These are phyloP conservation scores for Drosophila ambigua DNA, from an alignment of 1,140 invertebrate genomes.

Conservation along the genomic window DNA sequence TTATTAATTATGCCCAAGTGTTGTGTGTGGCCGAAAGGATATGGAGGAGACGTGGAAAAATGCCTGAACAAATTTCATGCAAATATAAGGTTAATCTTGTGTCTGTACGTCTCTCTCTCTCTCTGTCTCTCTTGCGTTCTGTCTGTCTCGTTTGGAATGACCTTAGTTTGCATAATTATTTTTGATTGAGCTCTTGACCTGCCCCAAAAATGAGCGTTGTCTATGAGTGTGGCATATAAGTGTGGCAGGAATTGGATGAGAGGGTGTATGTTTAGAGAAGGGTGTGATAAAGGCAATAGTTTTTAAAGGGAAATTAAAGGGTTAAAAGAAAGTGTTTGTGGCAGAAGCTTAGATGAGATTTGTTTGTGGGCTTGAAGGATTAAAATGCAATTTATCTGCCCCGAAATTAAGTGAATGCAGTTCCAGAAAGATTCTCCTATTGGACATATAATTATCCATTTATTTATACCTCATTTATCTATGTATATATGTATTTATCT, in stretches of 20 bases:
- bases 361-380: too few relatives aligned
- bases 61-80: constrained; percentile 72
- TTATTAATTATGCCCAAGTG: constrained; percentile 82
- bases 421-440: too few relatives aligned
- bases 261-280: not conserved
- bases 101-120: constrained; percentile 10
- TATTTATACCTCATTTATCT: too few relatives aligned
- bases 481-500: too few relatives aligned
- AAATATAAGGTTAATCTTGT: constrained; percentile 66
- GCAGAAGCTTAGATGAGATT: not conserved
- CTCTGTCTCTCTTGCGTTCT: not conserved
- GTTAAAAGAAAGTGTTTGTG: not conserved
- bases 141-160: constrained; percentile 56
- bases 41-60: constrained; percentile 44
- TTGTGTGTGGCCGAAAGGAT: constrained; percentile 50
- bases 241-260: constrained; percentile 1
- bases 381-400: too few relatives aligned
- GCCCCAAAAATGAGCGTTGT: constrained; percentile 46
- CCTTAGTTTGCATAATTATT: constrained; percentile 80
- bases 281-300: not conserved
- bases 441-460: too few relatives aligned
- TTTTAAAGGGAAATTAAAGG: not conserved
- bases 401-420: too few relatives aligned
- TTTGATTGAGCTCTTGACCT: constrained; percentile 70
- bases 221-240: constrained; percentile 2